These are phyloP conservation scores for Meriones psammophilus DNA, from an alignment of 2,797 vertebrate species.

Conservation along the genomic window DNA sequence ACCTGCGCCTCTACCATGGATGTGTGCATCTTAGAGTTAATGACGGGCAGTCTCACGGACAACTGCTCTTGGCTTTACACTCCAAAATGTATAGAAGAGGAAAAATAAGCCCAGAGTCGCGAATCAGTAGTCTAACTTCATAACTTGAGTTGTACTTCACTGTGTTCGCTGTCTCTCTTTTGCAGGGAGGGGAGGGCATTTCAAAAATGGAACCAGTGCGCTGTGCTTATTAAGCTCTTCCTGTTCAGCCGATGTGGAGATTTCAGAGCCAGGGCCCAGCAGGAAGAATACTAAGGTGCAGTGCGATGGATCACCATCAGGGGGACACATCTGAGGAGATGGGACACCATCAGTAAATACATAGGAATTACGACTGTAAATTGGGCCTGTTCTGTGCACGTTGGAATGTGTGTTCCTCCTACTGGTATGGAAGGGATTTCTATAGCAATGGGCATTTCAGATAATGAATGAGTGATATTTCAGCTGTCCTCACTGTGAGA, in stretches of 20 bases:
- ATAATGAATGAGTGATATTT: neutral
- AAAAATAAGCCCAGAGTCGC: neutral
- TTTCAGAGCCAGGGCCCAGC: neutral
- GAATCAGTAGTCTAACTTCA: neutral
- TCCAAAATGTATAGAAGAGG: slow-evolving; percentile 8
- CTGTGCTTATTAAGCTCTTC: neutral
- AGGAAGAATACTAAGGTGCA: neutral
- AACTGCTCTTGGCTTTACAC: neutral
- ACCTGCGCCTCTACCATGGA: neutral
- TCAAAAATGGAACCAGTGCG: slow-evolving; percentile 2
- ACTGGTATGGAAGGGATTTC: neutral
- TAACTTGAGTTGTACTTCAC: neutral
- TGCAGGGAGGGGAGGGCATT: neutral
- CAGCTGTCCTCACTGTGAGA: neutral
- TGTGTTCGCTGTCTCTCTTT: neutral
- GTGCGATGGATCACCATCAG: neutral
- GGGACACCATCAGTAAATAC: neutral
- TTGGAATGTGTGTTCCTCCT: neutral
- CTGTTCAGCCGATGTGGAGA: neutral
- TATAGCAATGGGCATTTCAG: neutral
- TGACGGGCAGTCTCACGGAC: neutral
- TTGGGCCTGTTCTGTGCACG: neutral
- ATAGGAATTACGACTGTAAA: neutral
- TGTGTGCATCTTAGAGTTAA: slow-evolving; percentile 49
- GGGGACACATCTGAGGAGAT: neutral